A percentile compares a stretch with the other conserved stretches of the same genome.
Evolutionary conservation across 2,113 vertebrate species (phyloP).

Genomic region (Phylloscopus trochilus): DNA sequence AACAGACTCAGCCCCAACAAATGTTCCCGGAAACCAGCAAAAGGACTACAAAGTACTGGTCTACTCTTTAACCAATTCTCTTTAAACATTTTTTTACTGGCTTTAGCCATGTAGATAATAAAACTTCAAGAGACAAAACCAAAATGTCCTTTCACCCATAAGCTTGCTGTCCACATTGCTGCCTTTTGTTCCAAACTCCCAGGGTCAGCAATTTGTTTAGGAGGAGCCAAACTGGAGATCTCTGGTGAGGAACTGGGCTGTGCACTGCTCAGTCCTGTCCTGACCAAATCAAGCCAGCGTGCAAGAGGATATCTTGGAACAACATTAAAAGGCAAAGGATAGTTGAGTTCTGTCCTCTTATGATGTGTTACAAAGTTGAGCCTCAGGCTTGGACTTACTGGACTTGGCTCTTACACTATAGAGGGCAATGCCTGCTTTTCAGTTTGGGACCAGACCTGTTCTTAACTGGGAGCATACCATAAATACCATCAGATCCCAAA

Average conservation of each 20-base stretch:
- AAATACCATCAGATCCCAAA: neutral
- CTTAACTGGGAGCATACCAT: neutral
- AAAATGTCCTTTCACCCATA: neutral
- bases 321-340: slow-evolving; percentile 29
- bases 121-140: neutral
- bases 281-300: slow-evolving; percentile 31
- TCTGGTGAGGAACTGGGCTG: neutral
- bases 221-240: neutral
- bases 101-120: neutral
- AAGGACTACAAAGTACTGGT: neutral
- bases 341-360: slow-evolving; percentile 23
- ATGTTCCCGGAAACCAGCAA: neutral
- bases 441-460: neutral
- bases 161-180: neutral
- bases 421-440: neutral
- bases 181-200: neutral
- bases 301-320: slow-evolving; percentile 47
- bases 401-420: neutral
- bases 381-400: slow-evolving; percentile 27
- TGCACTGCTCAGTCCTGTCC: neutral
- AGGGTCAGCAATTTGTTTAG: neutral
- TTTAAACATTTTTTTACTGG: neutral
- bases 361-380: slow-evolving; percentile 50
- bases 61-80: neutral
- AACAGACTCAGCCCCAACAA: neutral